Conservation (phyloP, 2,888 invertebrate genomes). For the Diloba caeruleocephala region DNA sequence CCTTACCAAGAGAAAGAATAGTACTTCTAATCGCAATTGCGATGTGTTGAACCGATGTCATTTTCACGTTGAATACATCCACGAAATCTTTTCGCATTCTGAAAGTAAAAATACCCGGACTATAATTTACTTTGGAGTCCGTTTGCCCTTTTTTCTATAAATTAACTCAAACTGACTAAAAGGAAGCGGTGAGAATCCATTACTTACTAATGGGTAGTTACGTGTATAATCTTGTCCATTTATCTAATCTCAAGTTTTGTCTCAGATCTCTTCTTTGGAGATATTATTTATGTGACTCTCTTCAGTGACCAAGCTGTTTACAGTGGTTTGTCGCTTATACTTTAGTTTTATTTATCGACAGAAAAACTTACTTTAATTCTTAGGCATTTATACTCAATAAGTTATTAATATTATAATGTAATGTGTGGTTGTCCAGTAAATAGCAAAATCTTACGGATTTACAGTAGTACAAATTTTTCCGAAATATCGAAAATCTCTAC, state of each 20-base stretch:
- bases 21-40: too few relatives aligned
- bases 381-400: too few relatives aligned
- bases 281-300: slow-evolving; percentile 33
- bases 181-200: slow-evolving; percentile 41
- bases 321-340: slow-evolving; percentile 16
- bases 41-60: too few relatives aligned
- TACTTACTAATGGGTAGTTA: slow-evolving; percentile 32
- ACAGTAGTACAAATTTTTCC: too few relatives aligned
- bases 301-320: slow-evolving; percentile 6
- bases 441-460: too few relatives aligned
- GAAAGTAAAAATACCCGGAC: slow-evolving; percentile 3
- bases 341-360: slow-evolving; percentile 16
- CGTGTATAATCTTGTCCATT: slow-evolving; percentile 41
- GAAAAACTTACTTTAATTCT: slow-evolving; percentile 18
- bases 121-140: slow-evolving; percentile 1
- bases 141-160: slow-evolving; percentile 32
- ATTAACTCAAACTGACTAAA: slow-evolving; percentile 29
- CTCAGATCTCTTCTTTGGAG: slow-evolving; percentile 16
- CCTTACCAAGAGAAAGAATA: too few relatives aligned
- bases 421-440: too few relatives aligned
- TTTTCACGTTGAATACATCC: too few relatives aligned
- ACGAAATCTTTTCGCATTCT: neutral
- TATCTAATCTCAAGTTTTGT: slow-evolving; percentile 40
- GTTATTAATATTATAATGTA: too few relatives aligned
- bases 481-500: too few relatives aligned